A percentile compares a stretch with the other conserved stretches of the same genome.
Evolutionary conservation across 2,113 vertebrate genomes (phyloP).

Genomic region (Cisticola juncidis): DNA sequence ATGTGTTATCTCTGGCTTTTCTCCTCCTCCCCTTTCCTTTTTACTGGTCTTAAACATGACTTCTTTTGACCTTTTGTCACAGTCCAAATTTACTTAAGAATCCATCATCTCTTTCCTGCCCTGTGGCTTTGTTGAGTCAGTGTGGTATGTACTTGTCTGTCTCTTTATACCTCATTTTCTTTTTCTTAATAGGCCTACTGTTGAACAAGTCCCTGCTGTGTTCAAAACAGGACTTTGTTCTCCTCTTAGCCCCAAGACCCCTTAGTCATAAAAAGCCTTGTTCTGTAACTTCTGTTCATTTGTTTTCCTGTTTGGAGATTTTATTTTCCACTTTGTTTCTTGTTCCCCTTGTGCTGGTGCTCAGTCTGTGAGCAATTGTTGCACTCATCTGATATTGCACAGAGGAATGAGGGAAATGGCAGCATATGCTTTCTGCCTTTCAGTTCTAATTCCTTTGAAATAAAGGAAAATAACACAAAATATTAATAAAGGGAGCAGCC

Average conservation of each 20-base stretch:
- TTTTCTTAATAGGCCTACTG: neutral
- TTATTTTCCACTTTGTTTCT: neutral
- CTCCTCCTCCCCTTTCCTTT: neutral
- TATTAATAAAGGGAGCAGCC: neutral
- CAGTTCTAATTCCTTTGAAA: neutral
- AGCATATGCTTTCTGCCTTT: neutral
- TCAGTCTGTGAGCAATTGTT: neutral
- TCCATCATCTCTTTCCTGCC: neutral
- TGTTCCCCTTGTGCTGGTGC: neutral
- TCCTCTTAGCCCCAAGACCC: neutral
- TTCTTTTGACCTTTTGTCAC: neutral
- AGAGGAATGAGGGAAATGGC: neutral
- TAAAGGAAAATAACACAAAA: neutral
- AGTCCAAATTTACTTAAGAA: neutral
- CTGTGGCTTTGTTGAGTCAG: neutral
- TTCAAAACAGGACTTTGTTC: conserved; percentile 10
- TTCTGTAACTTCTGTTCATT: neutral
- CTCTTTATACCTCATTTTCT: neutral
- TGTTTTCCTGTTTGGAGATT: neutral
- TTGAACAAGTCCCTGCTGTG: neutral
- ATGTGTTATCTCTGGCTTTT: neutral
- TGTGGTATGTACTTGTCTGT: neutral
- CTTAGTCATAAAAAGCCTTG: neutral
- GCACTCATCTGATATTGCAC: neutral
- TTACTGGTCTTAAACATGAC: neutral